Conservation (phyloP, 2,113 vertebrate genomes). For the Enhydra lutris region DNA sequence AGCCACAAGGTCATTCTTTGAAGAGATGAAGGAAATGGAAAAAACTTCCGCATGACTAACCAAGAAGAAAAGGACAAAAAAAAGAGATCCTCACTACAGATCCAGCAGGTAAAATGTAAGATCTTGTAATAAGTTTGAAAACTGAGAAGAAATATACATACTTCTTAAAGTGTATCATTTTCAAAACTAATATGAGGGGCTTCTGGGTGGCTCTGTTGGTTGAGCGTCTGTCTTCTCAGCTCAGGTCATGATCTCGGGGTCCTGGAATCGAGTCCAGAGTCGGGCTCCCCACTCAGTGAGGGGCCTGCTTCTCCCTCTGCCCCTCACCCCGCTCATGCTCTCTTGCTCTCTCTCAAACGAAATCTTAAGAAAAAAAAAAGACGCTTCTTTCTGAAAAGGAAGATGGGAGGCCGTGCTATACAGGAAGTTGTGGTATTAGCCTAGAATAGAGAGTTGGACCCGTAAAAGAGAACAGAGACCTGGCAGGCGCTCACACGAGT, state of each 20-base stretch:
- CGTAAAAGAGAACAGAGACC: neutral
- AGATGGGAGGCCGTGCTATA: neutral
- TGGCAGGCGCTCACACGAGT: neutral
- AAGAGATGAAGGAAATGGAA: neutral
- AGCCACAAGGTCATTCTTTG: neutral
- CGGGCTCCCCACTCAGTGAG: neutral
- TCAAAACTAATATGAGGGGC: neutral
- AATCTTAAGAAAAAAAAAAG: neutral
- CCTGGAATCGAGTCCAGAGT: neutral
- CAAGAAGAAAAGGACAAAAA: neutral
- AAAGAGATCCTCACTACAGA: neutral
- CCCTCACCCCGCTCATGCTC: neutral
- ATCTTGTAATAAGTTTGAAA: neutral
- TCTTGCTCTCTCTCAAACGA: neutral
- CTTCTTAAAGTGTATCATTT: neutral
- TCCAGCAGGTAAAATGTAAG: neutral
- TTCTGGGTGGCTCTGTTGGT: neutral
- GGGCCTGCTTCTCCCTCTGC: neutral
- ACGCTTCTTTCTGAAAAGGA: neutral
- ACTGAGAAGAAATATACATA: neutral
- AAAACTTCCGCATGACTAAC: neutral
- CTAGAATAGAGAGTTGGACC: too few relatives aligned
- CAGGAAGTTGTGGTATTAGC: too few relatives aligned
- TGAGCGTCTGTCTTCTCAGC: neutral
- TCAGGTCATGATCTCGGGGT: neutral